A percentile compares a stretch with the other conserved stretches of the same genome.
phyloP scores from a whole-genome alignment of 2,113 vertebrate genomes.

The Cariama cristata region DNA sequence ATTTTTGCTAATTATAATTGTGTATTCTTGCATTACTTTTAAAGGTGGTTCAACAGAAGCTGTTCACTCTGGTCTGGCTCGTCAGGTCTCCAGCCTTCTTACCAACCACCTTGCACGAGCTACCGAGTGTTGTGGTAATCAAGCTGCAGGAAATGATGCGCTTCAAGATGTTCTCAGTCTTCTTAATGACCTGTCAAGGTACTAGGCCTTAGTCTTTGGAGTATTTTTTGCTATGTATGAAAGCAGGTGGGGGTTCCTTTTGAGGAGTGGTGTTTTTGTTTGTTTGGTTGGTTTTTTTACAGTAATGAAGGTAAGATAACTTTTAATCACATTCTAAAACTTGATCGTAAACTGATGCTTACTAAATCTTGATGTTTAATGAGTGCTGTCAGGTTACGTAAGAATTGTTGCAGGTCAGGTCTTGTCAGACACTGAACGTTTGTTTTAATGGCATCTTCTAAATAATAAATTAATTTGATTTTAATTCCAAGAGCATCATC shows the following conservation, averaged over 20 bases:
- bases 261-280: neutral
- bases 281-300: no score
- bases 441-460: neutral
- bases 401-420: neutral
- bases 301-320: neutral
- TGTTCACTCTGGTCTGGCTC: slow-evolving; percentile 95
- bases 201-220: neutral
- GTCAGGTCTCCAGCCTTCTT: slow-evolving; percentile 95
- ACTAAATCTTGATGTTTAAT: neutral
- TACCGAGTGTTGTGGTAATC: slow-evolving; percentile 95
- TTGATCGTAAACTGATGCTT: neutral
- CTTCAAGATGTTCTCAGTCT: slow-evolving; percentile 97
- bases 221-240: neutral
- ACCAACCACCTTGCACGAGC: slow-evolving; percentile 97
- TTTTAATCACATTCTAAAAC: neutral
- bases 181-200: slow-evolving; percentile 97
- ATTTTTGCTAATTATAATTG: neutral
- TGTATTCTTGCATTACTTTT: neutral
- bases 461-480: neutral
- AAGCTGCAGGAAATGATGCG: slow-evolving; percentile 96
- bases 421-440: neutral
- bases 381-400: neutral
- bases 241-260: neutral
- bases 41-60: slow-evolving; percentile 93
- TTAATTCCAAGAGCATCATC: neutral